Evolutionary conservation across 1,140 invertebrate species (phyloP), one percentile per base, ranked within the genome.

Genomic region (Drosophila yakuba): DNA sequence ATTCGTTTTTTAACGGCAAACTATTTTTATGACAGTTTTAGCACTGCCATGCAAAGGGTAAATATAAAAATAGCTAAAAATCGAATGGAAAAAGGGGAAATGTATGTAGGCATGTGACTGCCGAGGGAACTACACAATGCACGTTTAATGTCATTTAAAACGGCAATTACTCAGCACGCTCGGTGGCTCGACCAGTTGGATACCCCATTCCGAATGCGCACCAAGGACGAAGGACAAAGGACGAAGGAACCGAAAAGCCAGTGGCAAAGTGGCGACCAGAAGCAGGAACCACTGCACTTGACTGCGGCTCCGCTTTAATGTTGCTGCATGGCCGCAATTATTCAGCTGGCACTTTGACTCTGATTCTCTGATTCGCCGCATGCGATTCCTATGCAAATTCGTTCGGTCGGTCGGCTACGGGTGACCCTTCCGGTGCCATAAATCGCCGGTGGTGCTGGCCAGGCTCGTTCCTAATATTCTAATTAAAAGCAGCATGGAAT

Each of bases 141-240:
- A 85, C 83, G 83, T 78, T 88, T 80, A 88, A 88, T 89, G 84
- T 80, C 84, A 89, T 88, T 88, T 88, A 88, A 88, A 88, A 78
- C 73, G 75, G 80, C 84, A 88, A 88, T 88, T 88, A 88, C 79
- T 89, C 84, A 80, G 84, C 84, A 88, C 80, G 84, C 79, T 83
- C 62, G 60, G 50, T 58, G 60, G 72, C 63, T 54, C 45, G 56
- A 64, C 62, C 68, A 74, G 23, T 36, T 17, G 11, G 14, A 48
- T 43, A 48, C 28, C 45, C 55, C 43, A 58, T 17, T 28, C 60
- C 39, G 35, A 11, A n/a, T 25, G 8, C 47, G 12, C 14, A 4
- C 8, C 14, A 43, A 11, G 11, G 15, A n/a, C 32, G 11, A 12
- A 6, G n/a, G 12, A 20, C 32, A 5, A 10, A 15, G 12, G 15